These are phyloP conservation scores for Priocnemis perturbator DNA, from an alignment of 2,888 invertebrate genomes.

Conservation along the genomic window DNA sequence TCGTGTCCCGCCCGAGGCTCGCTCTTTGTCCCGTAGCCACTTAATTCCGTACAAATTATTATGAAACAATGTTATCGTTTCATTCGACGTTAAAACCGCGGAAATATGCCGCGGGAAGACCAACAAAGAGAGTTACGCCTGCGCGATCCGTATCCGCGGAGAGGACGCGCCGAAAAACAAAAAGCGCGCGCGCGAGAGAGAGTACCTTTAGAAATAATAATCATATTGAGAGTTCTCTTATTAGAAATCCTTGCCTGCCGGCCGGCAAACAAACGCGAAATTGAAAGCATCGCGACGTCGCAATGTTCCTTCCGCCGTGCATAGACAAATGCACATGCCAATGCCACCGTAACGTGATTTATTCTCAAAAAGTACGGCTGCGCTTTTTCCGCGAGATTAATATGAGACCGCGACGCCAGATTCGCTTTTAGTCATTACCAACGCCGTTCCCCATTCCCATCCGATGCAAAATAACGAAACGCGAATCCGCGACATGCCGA, in stretches of 20 bases:
- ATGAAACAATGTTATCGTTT: slow-evolving; percentile 67
- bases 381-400: too few relatives aligned
- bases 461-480: too few relatives aligned
- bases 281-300: slow-evolving; percentile 9
- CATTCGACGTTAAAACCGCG: slow-evolving; percentile 50
- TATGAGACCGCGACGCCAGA: too few relatives aligned
- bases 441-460: too few relatives aligned
- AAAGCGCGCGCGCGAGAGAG: background rate
- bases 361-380: too few relatives aligned
- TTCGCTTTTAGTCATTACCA: too few relatives aligned
- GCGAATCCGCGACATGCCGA: too few relatives aligned
- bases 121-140: background rate
- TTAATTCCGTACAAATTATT: slow-evolving; percentile 64
- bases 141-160: background rate
- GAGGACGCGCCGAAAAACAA: background rate
- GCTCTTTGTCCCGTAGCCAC: slow-evolving; percentile 38
- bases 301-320: too few relatives aligned
- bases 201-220: slow-evolving; percentile 18
- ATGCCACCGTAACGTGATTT: too few relatives aligned
- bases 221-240: slow-evolving; percentile 23
- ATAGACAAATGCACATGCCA: too few relatives aligned
- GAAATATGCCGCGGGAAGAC: slow-evolving; percentile 11
- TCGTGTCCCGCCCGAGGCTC: slow-evolving; percentile 20
- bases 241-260: slow-evolving; percentile 4
- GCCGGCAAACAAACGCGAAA: slow-evolving; percentile 15